Percentiles rank a stretch among this genome's conserved stretches.
Conservation (phyloP, 2,797 vertebrate genomes). For the Mormyrus proboscirostris region DNA sequence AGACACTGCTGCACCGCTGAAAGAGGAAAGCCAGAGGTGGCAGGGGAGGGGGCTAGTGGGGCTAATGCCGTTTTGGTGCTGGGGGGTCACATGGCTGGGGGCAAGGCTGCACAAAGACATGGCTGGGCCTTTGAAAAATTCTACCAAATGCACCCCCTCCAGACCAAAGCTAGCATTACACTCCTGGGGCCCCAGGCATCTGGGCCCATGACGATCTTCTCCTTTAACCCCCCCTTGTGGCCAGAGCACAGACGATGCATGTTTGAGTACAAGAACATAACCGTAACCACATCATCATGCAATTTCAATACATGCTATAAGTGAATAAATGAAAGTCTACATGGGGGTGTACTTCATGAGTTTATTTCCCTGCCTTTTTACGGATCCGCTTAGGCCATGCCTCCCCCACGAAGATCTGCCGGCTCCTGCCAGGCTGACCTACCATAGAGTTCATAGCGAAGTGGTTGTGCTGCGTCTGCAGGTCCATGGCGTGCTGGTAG, state of each 20-base stretch:
- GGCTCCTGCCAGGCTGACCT: conserved; percentile 32
- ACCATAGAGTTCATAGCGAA: conserved; percentile 99
- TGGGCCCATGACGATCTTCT: neutral
- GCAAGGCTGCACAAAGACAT: neutral
- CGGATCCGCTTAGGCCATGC: neutral
- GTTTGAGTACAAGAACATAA: neutral
- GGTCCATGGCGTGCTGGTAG: conserved; percentile 91
- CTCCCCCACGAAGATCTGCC: neutral
- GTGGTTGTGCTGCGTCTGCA: conserved; percentile 97
- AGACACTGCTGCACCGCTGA: too few species aligned
- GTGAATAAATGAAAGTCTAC: neutral
- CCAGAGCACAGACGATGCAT: neutral
- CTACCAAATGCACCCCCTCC: neutral
- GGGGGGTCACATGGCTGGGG: neutral
- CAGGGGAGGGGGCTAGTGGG: too few species aligned
- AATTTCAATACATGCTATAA: neutral
- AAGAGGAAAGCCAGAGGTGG: too few species aligned
- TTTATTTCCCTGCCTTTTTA: neutral
- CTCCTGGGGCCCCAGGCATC: neutral
- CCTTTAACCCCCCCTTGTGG: neutral
- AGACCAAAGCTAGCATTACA: neutral
- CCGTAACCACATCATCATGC: neutral
- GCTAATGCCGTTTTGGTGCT: neutral
- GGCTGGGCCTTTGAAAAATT: neutral
- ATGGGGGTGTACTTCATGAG: neutral